Conservation (phyloP, 2,113 vertebrate species). For the Centropristis striata region DNA sequence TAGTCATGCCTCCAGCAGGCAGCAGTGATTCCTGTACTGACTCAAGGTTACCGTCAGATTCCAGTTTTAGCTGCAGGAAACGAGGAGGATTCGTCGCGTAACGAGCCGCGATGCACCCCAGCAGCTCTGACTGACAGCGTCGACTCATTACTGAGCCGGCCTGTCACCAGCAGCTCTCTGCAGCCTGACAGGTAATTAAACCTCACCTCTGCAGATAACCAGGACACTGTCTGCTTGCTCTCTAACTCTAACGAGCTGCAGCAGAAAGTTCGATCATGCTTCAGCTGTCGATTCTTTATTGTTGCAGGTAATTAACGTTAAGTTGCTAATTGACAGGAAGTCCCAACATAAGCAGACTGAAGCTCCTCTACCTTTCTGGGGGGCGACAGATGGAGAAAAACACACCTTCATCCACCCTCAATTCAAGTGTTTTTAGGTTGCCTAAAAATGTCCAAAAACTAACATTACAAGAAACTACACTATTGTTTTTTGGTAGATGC, state of each 20-base stretch:
- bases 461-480: too few species aligned
- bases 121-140: constrained; percentile 24
- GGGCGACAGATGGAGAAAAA: too few species aligned
- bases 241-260: neutral
- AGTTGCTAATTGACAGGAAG: neutral
- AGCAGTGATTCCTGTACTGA: neutral
- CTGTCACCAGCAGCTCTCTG: constrained; percentile 2
- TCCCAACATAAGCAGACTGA: too few species aligned
- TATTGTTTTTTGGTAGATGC: too few species aligned
- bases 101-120: constrained; percentile 1
- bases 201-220: neutral
- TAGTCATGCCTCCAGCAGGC: neutral
- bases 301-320: neutral
- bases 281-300: neutral
- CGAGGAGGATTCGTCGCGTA: neutral
- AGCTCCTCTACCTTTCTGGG: too few species aligned
- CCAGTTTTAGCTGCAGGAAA: constrained; percentile 25
- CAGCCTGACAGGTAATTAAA: constrained; percentile 18
- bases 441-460: too few species aligned
- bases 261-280: neutral
- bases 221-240: neutral
- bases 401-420: too few species aligned
- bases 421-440: too few species aligned
- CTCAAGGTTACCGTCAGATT: neutral
- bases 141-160: constrained; percentile 22